phyloP scores from a whole-genome alignment of 2,797 vertebrate genomes.

The Leucoraja ocellata region DNA sequence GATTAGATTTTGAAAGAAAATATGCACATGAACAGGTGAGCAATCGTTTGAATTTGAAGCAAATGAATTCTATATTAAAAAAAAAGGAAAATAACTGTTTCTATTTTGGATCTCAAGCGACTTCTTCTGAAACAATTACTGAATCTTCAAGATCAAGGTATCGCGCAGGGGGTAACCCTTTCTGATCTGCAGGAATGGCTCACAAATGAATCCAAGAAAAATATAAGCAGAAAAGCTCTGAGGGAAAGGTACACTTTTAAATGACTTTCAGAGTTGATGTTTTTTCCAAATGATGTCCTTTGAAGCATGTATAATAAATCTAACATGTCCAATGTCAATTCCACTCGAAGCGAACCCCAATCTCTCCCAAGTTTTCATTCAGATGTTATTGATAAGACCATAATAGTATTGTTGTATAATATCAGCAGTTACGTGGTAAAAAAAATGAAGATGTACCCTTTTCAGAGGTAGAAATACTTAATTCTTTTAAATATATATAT shows the following conservation, averaged over 20 bases:
- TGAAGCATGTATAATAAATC: background rate
- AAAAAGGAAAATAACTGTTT: background rate
- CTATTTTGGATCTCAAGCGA: constrained; percentile 1
- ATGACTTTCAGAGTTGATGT: background rate
- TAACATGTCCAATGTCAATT: too few species aligned
- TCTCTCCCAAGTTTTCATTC: background rate
- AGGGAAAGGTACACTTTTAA: constrained; percentile 17
- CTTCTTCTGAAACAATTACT: constrained; percentile 28
- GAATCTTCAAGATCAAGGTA: constrained; percentile 28
- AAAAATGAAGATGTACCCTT: too few species aligned
- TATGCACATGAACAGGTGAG: constrained; percentile 56
- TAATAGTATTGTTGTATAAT: too few species aligned
- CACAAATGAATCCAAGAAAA: constrained; percentile 30
- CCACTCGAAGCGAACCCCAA: background rate
- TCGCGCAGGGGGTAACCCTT: background rate
- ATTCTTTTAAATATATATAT: background rate
- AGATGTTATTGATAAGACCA: too few species aligned
- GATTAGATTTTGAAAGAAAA: constrained; percentile 55
- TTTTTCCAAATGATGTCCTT: background rate
- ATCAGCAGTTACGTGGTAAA: background rate
- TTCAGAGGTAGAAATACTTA: background rate
- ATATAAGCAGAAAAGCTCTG: constrained; percentile 18
- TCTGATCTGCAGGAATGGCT: constrained; percentile 32
- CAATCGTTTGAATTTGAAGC: background rate
- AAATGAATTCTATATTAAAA: background rate